Conservation (phyloP, 2,113 vertebrate genomes). For the Progne subis region DNA sequence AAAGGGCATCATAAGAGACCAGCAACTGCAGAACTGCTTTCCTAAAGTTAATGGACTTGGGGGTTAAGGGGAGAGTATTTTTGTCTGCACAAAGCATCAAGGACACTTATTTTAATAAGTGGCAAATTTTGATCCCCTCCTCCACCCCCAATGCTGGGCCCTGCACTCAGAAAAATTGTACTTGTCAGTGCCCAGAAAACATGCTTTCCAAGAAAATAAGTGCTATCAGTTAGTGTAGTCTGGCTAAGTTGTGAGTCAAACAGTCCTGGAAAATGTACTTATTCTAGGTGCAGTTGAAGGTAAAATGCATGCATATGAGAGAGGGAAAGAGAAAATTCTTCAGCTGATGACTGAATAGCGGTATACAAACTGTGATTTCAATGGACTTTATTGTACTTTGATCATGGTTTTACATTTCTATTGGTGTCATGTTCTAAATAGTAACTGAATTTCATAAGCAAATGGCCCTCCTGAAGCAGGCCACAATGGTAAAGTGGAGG, state of each 20-base stretch:
- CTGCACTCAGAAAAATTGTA: slow-evolving; percentile 29
- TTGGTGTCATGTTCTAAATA: background rate
- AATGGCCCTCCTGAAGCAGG: background rate
- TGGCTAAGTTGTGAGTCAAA: slow-evolving; percentile 45
- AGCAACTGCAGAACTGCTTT: slow-evolving; percentile 35
- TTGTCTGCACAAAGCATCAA: slow-evolving; percentile 41
- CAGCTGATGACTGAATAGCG: background rate
- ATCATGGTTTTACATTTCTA: background rate
- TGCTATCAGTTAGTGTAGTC: slow-evolving; percentile 18
- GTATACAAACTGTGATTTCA: slow-evolving; percentile 2
- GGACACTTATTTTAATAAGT: slow-evolving; percentile 55
- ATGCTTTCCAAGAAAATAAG: slow-evolving; percentile 54
- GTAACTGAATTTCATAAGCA: slow-evolving; percentile 18
- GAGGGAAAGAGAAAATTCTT: slow-evolving; percentile 16
- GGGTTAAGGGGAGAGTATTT: slow-evolving; percentile 40
- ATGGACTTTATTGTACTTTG: slow-evolving; percentile 23
- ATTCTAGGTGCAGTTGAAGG: slow-evolving; percentile 3
- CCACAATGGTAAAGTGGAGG: background rate
- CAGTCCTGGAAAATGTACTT: background rate
- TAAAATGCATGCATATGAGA: background rate
- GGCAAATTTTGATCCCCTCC: background rate
- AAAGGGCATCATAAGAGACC: slow-evolving; percentile 45
- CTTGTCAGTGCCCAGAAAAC: slow-evolving; percentile 37
- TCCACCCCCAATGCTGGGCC: background rate
- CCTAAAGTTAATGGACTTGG: slow-evolving; percentile 57